Evolutionary conservation across 1,140 invertebrate species (phyloP).

Genomic region (Epicauta chinensis): DNA sequence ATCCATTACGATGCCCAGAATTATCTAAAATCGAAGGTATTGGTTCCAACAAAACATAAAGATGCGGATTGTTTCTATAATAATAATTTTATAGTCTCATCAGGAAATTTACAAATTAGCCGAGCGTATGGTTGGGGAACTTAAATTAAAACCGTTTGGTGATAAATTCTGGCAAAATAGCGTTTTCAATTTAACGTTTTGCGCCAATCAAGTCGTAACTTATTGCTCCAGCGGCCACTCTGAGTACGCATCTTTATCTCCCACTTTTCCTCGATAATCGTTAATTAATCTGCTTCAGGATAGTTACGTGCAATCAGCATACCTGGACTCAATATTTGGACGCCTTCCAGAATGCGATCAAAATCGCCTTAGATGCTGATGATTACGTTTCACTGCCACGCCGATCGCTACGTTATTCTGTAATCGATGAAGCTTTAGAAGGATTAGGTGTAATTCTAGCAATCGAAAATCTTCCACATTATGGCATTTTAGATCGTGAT

Average conservation of each 20-base stretch:
- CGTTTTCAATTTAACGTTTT: conserved; percentile 45
- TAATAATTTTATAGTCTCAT: conserved; percentile 15
- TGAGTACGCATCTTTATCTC: conserved; percentile 20
- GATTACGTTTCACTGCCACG: conserved; percentile 24
- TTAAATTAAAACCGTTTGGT: conserved; percentile 46
- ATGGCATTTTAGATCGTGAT: conserved; percentile 18
- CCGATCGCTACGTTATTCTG: conserved; percentile 32
- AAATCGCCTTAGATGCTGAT: conserved; percentile 28
- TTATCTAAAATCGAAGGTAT: conserved; percentile 52
- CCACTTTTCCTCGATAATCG: background rate
- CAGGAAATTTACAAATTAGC: conserved; percentile 46
- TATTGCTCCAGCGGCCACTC: conserved; percentile 19
- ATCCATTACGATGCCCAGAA: conserved; percentile 51
- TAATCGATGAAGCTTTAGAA: conserved; percentile 46
- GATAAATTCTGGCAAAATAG: conserved; percentile 49
- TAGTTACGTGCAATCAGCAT: background rate
- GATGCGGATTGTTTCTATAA: background rate
- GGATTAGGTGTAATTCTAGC: conserved; percentile 45
- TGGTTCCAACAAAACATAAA: background rate
- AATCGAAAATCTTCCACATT: conserved; percentile 30
- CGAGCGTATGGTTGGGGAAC: conserved; percentile 42
- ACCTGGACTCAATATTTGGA: conserved; percentile 47
- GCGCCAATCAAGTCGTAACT: conserved; percentile 42
- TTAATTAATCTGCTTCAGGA: background rate
- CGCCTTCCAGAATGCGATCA: conserved; percentile 50